Percentiles rank a stretch among this genome's conserved stretches.
Conservation (phyloP, 2,113 vertebrate genomes). For the Willisornis vidua region DNA sequence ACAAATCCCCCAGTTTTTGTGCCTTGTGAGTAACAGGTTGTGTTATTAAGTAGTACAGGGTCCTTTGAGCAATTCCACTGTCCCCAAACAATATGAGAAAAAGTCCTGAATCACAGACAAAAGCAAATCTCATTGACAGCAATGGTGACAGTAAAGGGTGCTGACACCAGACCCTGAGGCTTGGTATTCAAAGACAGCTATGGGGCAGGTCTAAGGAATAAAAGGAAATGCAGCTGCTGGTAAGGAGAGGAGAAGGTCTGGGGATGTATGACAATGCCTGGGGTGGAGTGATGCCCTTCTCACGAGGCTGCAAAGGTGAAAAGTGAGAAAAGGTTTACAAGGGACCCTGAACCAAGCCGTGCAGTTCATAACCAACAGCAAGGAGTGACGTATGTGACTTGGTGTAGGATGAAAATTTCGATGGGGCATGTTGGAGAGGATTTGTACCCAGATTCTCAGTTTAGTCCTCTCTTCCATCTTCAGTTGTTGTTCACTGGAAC, state of each 20-base stretch:
- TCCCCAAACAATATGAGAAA: neutral
- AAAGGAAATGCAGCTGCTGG: neutral
- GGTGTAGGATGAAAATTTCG: neutral
- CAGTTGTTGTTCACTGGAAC: neutral
- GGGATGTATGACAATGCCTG: neutral
- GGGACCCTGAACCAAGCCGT: neutral
- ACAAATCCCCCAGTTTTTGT: neutral
- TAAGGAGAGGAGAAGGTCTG: neutral
- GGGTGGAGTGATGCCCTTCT: neutral
- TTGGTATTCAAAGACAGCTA: neutral
- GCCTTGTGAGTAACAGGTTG: neutral
- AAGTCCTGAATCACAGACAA: neutral
- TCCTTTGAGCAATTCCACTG: neutral
- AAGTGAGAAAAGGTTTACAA: neutral
- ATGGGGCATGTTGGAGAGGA: neutral
- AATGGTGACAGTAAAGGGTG: neutral
- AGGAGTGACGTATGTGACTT: neutral
- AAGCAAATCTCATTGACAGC: neutral
- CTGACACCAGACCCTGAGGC: neutral
- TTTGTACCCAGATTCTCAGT: neutral
- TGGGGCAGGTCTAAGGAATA: neutral
- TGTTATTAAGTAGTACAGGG: neutral
- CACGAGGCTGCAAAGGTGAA: neutral
- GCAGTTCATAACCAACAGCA: neutral
- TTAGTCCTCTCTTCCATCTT: neutral